Percentiles rank a stretch among this genome's conserved stretches.
Conservation (phyloP, 2,797 vertebrate genomes). For the Mycteria americana region DNA sequence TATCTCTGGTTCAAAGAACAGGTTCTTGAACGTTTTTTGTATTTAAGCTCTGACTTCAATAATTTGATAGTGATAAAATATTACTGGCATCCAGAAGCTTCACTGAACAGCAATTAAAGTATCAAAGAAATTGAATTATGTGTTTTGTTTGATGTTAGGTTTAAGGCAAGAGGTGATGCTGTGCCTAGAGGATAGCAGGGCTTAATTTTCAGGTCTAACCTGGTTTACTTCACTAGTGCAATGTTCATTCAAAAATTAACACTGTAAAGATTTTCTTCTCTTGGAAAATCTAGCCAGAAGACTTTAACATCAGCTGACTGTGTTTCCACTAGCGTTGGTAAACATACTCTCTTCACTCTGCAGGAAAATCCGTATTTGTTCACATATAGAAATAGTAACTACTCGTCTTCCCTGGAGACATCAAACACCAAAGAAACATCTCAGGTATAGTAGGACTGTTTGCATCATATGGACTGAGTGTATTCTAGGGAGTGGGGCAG, state of each 20-base stretch:
- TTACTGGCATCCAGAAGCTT: background rate
- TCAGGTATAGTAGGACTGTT: slow-evolving; percentile 59
- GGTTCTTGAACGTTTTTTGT: background rate
- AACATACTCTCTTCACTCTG: background rate
- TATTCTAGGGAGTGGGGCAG: background rate
- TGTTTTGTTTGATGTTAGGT: slow-evolving; percentile 7
- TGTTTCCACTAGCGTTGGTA: background rate
- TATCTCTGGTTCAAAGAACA: background rate
- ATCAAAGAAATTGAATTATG: background rate
- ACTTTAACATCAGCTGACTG: background rate
- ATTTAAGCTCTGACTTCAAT: background rate
- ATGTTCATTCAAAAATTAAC: background rate
- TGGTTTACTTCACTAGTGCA: background rate
- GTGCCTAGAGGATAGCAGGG: background rate
- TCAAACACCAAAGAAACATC: background rate
- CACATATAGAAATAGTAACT: slow-evolving; percentile 76
- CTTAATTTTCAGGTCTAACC: slow-evolving; percentile 13
- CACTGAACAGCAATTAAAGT: slow-evolving; percentile 11
- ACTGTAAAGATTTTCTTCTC: background rate
- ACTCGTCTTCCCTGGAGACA: background rate
- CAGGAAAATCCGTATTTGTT: slow-evolving; percentile 75
- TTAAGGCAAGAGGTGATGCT: background rate
- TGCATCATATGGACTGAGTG: background rate
- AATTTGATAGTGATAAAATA: background rate
- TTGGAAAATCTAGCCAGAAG: background rate